phyloP scores from a whole-genome alignment of 2,797 vertebrate species.

The Xyrichtys novacula region DNA sequence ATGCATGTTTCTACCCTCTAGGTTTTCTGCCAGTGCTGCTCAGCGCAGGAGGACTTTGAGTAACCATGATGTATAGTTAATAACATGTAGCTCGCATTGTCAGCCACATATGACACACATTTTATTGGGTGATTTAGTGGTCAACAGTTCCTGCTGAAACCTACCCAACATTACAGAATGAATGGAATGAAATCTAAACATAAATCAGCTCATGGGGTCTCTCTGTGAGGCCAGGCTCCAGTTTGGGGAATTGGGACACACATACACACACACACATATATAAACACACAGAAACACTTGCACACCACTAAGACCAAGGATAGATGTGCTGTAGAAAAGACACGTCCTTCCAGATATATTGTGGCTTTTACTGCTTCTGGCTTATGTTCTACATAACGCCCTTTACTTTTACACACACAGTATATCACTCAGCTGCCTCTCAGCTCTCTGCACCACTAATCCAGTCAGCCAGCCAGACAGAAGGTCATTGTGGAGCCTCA shows the following conservation, averaged over 20 bases:
- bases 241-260: slow-evolving; percentile 41
- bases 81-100: slow-evolving; percentile 39
- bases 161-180: slow-evolving; percentile 56
- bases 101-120: slow-evolving; percentile 50
- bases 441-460: slow-evolving; percentile 50
- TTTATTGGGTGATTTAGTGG: slow-evolving; percentile 67
- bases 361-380: slow-evolving; percentile 80
- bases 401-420: slow-evolving; percentile 77
- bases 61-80: slow-evolving; percentile 31
- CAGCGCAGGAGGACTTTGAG: slow-evolving; percentile 37
- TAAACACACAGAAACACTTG: slow-evolving; percentile 15
- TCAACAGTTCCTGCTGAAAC: slow-evolving; percentile 61
- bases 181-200: slow-evolving; percentile 69
- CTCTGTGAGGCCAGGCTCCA: slow-evolving; percentile 46
- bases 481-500: slow-evolving; percentile 38
- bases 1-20: slow-evolving; percentile 20
- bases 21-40: slow-evolving; percentile 18
- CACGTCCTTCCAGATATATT: slow-evolving; percentile 68
- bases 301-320: slow-evolving; percentile 36
- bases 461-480: slow-evolving; percentile 20
- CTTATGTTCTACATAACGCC: slow-evolving; percentile 74
- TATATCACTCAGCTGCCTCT: slow-evolving; percentile 76
- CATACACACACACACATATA: background rate
- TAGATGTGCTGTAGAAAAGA: slow-evolving; percentile 55
- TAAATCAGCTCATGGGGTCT: slow-evolving; percentile 66